These are phyloP conservation scores for Xerus inauris DNA, from an alignment of 2,113 vertebrate species.

Conservation along the genomic window DNA sequence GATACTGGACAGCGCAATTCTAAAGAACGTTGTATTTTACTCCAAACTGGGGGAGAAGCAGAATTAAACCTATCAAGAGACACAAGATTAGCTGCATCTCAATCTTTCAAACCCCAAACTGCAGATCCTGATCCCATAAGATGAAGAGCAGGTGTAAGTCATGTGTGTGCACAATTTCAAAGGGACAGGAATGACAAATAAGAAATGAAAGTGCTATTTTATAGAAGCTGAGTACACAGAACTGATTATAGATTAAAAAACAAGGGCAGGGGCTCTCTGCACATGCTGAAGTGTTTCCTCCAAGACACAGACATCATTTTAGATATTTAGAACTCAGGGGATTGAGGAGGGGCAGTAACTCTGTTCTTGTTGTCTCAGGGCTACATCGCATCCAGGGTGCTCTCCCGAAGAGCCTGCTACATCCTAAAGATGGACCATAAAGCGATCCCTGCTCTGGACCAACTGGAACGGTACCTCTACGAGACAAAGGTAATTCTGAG, in stretches of 20 bases:
- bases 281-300: not conserved
- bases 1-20: not conserved
- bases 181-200: not conserved
- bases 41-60: not conserved
- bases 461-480: constrained; percentile 78
- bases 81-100: not conserved
- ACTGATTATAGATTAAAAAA: not conserved
- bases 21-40: not conserved
- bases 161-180: not conserved
- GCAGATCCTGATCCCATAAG: not conserved
- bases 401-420: constrained; percentile 84
- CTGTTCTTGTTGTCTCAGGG: constrained; percentile 74
- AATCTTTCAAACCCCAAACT: not conserved
- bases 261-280: not conserved
- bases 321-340: not conserved
- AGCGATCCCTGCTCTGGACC: constrained; percentile 69
- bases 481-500: constrained; percentile 82
- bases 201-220: not conserved
- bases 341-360: not conserved
- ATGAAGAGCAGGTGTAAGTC: not conserved
- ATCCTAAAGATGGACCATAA: constrained; percentile 83
- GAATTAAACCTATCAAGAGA: not conserved
- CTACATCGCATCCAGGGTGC: constrained; percentile 82
- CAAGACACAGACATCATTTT: not conserved
- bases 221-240: not conserved